Percentiles rank a stretch among this genome's conserved stretches.
phyloP scores from a whole-genome alignment of 2,888 invertebrate species.

The Metallyticus violacea region DNA sequence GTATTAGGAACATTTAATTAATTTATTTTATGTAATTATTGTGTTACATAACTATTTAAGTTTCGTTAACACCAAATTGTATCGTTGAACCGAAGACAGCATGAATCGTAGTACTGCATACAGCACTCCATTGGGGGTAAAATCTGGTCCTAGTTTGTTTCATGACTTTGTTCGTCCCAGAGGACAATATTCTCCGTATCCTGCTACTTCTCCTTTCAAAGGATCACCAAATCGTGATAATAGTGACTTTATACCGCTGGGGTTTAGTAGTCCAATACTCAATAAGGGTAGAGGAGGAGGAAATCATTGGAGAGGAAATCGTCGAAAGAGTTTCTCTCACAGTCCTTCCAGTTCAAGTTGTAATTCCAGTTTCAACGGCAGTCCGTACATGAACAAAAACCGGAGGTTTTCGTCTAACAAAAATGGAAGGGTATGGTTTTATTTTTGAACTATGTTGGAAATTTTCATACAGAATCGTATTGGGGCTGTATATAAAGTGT shows the following conservation, averaged over 20 bases:
- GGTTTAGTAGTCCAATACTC: constrained; percentile 21
- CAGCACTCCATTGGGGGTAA: background rate
- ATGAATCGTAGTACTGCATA: background rate
- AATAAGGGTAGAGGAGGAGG: constrained; percentile 10
- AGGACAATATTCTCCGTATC: background rate
- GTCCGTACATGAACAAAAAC: background rate
- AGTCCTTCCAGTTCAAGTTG: background rate
- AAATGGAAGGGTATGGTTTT: background rate
- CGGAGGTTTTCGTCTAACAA: background rate
- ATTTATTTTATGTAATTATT: background rate
- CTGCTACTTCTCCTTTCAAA: constrained; percentile 12
- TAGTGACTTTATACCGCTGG: constrained; percentile 25
- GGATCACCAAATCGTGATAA: background rate
- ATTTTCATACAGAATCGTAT: background rate
- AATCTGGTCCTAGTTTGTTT: background rate
- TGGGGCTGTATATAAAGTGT: background rate
- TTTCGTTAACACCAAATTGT: background rate
- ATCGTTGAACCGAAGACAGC: background rate
- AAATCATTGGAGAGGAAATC: constrained; percentile 1
- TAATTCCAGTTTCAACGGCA: background rate
- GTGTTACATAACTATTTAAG: background rate
- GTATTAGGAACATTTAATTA: background rate
- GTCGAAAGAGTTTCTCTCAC: background rate
- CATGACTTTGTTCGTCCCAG: constrained; percentile 9
- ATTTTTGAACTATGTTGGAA: background rate